A percentile compares a stretch with the other conserved stretches of the same genome.
These are phyloP conservation scores for Papilio dardanus DNA, from an alignment of 1,140 invertebrate species.

Conservation along the genomic window DNA sequence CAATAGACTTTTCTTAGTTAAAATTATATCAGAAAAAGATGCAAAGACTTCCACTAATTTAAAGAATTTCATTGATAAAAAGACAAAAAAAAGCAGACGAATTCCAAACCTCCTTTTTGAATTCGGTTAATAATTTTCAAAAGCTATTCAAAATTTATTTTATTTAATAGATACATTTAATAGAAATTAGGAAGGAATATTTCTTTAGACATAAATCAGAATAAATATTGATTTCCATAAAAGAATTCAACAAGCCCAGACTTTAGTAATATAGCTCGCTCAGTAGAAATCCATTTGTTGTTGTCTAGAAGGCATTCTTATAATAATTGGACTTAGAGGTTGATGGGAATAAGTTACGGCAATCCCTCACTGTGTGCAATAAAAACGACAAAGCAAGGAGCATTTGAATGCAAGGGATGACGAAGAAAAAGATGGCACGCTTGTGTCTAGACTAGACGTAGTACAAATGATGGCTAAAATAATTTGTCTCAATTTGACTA, in stretches of 20 bases:
- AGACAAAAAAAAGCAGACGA: too few species aligned
- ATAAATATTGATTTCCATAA: background rate
- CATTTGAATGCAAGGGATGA: background rate
- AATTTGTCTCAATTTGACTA: background rate
- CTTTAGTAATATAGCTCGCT: background rate
- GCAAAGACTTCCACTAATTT: background rate
- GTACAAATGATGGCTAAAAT: background rate
- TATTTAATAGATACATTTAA: too few species aligned
- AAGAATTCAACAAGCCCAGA: background rate
- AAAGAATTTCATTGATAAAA: background rate
- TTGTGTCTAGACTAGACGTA: background rate
- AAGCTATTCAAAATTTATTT: too few species aligned
- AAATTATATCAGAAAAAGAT: background rate
- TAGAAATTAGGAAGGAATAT: too few species aligned
- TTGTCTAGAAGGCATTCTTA: background rate
- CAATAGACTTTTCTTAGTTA: background rate
- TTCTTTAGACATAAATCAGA: too few species aligned
- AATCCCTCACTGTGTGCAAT: background rate
- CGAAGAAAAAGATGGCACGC: slow-evolving; percentile 2
- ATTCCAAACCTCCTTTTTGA: background rate
- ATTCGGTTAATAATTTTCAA: background rate
- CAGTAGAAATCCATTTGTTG: background rate
- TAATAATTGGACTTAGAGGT: background rate
- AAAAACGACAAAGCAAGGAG: background rate
- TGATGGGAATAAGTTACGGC: background rate